Evolutionary conservation across 1,140 invertebrate species (phyloP).

Genomic region (Lepidostoma basale): DNA sequence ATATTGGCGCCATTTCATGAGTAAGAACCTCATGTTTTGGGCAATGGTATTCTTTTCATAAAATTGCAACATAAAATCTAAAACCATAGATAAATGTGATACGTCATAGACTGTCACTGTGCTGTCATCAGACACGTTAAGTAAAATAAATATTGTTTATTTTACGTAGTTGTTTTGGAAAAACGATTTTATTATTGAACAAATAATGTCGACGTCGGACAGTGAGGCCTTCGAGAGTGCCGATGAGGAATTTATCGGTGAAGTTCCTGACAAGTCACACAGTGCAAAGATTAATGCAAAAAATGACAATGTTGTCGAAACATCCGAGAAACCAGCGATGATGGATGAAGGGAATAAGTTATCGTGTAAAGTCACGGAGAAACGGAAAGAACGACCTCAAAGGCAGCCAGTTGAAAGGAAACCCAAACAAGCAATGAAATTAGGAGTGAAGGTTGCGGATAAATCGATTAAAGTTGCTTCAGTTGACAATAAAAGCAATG

Average conservation of each 20-base stretch:
- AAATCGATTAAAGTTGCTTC: slow-evolving; percentile 1
- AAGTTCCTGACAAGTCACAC: slow-evolving; percentile 44
- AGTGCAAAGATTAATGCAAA: not conserved
- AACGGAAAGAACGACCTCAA: slow-evolving; percentile 22
- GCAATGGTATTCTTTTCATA: too few species aligned
- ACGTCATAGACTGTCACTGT: slow-evolving; percentile 13
- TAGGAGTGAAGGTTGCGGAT: slow-evolving; percentile 29
- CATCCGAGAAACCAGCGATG: slow-evolving; percentile 18
- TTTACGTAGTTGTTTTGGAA: not conserved
- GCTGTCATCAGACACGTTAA: slow-evolving; percentile 22
- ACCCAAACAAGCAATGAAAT: slow-evolving; percentile 25
- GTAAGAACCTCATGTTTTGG: too few species aligned
- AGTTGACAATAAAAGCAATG: too few species aligned
- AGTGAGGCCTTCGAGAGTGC: slow-evolving; percentile 76
- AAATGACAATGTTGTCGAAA: slow-evolving; percentile 8
- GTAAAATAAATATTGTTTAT: slow-evolving; percentile 19
- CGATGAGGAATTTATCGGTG: slow-evolving; percentile 60
- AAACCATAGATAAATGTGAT: slow-evolving; percentile 3
- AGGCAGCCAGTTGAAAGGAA: slow-evolving; percentile 24
- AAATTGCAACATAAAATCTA: not conserved
- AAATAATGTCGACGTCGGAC: slow-evolving; percentile 72
- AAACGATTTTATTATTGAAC: not conserved
- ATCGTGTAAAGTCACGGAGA: not conserved
- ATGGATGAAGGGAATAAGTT: slow-evolving; percentile 1
- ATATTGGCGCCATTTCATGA: too few species aligned